Evolutionary conservation across 92 coral and sea anemone species (phyloP).

Genomic region (Anthopleura xanthogrammica): DNA sequence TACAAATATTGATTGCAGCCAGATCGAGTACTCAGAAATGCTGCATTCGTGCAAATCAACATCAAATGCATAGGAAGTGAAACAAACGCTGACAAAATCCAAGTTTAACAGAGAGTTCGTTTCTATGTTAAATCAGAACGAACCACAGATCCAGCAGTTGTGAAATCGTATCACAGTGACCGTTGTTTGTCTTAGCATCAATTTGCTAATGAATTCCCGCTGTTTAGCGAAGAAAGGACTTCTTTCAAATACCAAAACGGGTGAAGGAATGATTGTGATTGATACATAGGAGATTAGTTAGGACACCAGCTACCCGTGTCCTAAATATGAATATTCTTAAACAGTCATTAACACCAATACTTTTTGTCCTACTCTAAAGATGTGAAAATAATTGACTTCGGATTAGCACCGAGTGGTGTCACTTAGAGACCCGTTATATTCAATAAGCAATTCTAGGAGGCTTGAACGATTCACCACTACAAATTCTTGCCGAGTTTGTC

Average conservation of each 20-base stretch:
- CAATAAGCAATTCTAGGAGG: neutral
- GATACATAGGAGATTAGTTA: neutral
- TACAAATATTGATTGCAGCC: no score
- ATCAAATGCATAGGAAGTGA: neutral
- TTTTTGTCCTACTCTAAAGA: neutral
- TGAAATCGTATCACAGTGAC: neutral
- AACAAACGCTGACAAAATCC: neutral
- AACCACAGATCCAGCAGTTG: neutral
- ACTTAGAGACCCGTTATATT: neutral
- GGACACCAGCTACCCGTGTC: slow-evolving; percentile 8
- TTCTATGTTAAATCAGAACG: neutral
- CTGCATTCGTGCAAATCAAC: no score
- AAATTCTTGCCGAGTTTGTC: neutral
- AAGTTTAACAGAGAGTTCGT: neutral
- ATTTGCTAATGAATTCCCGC: slow-evolving; percentile 16
- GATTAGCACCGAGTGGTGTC: neutral
- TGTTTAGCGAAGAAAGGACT: slow-evolving; percentile 24
- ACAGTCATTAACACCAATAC: slow-evolving; percentile 13
- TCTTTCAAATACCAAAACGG: slow-evolving; percentile 16
- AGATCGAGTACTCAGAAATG: no score
- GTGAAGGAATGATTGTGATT: neutral
- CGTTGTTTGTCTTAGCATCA: slow-evolving; percentile 2
- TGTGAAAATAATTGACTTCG: neutral
- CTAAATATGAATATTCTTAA: slow-evolving; percentile 20
- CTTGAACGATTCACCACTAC: neutral